phyloP scores from a whole-genome alignment of 2,113 vertebrate genomes.

The Gorsachius goisagi region DNA sequence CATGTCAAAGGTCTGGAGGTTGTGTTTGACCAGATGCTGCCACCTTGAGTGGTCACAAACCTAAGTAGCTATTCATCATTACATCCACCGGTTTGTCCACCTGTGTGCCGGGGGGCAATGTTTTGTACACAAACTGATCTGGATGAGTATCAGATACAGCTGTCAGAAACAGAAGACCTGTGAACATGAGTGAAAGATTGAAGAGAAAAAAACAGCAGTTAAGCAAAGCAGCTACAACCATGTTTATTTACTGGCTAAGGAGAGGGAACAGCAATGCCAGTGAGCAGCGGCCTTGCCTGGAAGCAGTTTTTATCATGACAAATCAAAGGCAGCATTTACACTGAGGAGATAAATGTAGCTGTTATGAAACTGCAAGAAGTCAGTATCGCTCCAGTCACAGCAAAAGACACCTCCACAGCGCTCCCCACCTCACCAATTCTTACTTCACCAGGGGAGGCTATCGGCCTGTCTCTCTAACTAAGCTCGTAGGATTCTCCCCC shows the following conservation, averaged over 20 bases:
- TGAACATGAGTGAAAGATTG: constrained; percentile 49
- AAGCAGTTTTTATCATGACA: not conserved
- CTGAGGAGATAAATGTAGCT: not conserved
- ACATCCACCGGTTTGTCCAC: constrained; percentile 69
- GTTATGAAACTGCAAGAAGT: not conserved
- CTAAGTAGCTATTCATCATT: constrained; percentile 87
- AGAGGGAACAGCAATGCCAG: not conserved
- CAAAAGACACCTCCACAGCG: not conserved
- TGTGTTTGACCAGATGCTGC: constrained; percentile 65
- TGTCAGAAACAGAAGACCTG: constrained; percentile 86
- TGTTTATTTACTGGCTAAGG: not conserved
- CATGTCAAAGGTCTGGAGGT: constrained; percentile 37
- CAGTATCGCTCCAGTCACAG: not conserved
- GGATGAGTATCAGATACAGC: constrained; percentile 79
- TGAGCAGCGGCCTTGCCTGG: not conserved
- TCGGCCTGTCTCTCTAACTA: not conserved
- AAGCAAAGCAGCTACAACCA: not conserved
- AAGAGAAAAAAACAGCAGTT: constrained; percentile 42
- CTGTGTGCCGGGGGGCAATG: constrained; percentile 72
- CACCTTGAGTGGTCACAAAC: constrained; percentile 77
- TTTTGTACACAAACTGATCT: constrained; percentile 85
- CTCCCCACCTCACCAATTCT: not conserved
- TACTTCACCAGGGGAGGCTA: not conserved
- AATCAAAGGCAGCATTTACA: not conserved
- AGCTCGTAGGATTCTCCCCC: too few relatives aligned